Base-by-base conservation (phyloP, 2,888 invertebrate species). In the Drosophila affinis region DNA sequence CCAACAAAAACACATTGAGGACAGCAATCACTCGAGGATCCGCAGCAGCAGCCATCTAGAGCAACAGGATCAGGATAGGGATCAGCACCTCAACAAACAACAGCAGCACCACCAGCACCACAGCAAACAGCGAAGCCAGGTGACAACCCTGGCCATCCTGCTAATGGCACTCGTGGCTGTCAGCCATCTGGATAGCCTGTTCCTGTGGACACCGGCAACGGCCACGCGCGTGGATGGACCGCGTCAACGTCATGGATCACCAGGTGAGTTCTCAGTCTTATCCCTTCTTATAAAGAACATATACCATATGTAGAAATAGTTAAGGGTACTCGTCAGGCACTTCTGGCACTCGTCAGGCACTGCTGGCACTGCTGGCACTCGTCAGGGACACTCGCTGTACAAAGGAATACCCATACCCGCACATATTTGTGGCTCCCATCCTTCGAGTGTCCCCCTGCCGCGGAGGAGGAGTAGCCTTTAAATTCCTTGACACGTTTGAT, bases 221-320 rank as follows among this genome's bases (percentile, higher is more conserved):
- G 88, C 88, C 63, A 75, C 82, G 57, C 78, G 77, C 32, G 72
- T 76, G 59, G 74, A 79, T 62, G 90, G 89, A 63, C 72, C 89
- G 58, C 88, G 87, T 58, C 86, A 89, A 60, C 90, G 87, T 63
- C 90, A 90, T 70, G 82, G 88, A 80, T 86, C 87, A 81, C 72
- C 90, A 91, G 91, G 91, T 91, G 71, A 84, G 88, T 78, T 5
- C 14, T 1, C 10, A 17, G 18, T 46, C 17, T 12, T 60, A 24
- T 4, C 18, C 18, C 18, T 12, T 32, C 14, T 9, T 27, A 14
- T 27, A n/a, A 9, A 46, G 6, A 3, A 10, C 9, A 6, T 21
- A 21, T 21, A 3, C 3, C 10, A 5, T 24, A 24, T 21, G 21
- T 21, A 3, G 3, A 21, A 21, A 21, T 0, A 21, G 0, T 21